Evolutionary conservation across 2,113 vertebrate genomes (phyloP).

Genomic region (Antennarius striatus): DNA sequence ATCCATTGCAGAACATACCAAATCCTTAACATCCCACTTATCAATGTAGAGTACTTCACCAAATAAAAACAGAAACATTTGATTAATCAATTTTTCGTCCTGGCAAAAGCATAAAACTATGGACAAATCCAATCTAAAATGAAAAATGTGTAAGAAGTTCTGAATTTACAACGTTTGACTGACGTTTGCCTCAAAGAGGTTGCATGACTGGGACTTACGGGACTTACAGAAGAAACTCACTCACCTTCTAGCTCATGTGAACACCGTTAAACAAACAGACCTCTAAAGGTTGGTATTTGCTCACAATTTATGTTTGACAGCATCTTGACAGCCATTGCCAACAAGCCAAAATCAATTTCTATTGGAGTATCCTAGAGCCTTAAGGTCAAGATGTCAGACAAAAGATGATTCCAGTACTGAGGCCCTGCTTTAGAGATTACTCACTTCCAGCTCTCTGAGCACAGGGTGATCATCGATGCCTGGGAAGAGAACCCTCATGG

Average conservation of each 20-base stretch:
- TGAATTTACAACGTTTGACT: background rate
- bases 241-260: background rate
- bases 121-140: too few relatives aligned
- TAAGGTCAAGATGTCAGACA: conserved; percentile 46
- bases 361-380: conserved; percentile 29
- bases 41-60: background rate
- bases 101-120: too few relatives aligned
- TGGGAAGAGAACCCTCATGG: conserved; percentile 97
- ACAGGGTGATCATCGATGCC: conserved; percentile 98
- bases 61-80: too few relatives aligned
- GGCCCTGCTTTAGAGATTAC: conserved; percentile 3
- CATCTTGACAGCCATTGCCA: conserved; percentile 44
- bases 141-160: background rate
- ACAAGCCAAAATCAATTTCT: conserved; percentile 40
- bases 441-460: conserved; percentile 94
- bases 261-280: conserved; percentile 30
- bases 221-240: conserved; percentile 1
- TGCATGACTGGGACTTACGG: background rate
- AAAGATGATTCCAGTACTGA: conserved; percentile 23
- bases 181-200: background rate
- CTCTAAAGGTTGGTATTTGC: conserved; percentile 38
- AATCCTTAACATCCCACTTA: background rate
- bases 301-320: conserved; percentile 24
- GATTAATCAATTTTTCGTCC: too few relatives aligned
- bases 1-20: background rate